These are phyloP conservation scores for Glaucomys volans DNA, from an alignment of 2,113 vertebrate species.

Conservation along the genomic window DNA sequence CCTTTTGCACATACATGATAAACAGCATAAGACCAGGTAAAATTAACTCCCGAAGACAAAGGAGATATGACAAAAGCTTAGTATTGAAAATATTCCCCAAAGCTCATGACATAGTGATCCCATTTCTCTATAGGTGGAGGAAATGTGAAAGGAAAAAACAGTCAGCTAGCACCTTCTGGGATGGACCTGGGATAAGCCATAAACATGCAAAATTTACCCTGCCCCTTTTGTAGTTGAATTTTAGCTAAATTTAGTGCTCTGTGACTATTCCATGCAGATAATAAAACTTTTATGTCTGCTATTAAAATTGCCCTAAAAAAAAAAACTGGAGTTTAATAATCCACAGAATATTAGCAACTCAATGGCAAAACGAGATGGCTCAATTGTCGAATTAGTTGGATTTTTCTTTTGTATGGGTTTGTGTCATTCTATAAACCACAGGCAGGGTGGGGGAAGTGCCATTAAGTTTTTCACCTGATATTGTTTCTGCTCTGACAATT, in stretches of 20 bases:
- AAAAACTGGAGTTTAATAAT: not conserved
- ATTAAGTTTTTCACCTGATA: slow-evolving; percentile 32
- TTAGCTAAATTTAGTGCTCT: not conserved
- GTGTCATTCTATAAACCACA: slow-evolving; percentile 46
- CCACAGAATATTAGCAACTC: not conserved
- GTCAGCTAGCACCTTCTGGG: not conserved
- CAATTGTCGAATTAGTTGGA: not conserved
- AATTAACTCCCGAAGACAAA: not conserved
- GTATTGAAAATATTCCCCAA: not conserved
- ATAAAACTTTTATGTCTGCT: slow-evolving; percentile 50
- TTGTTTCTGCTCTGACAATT: slow-evolving; percentile 66
- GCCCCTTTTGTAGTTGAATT: not conserved
- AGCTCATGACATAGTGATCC: not conserved
- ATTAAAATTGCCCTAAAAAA: slow-evolving; percentile 51
- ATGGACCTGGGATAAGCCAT: not conserved
- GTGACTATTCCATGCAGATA: not conserved
- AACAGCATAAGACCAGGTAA: not conserved
- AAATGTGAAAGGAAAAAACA: not conserved
- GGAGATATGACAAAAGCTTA: not conserved
- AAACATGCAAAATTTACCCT: not conserved
- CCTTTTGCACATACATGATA: not conserved
- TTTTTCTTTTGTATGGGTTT: not conserved
- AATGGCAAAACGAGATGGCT: not conserved
- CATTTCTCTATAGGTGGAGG: accelerated
- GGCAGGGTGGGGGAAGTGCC: not conserved